These are phyloP conservation scores for Boulengeromyrus knoepffleri DNA, from an alignment of 2,113 vertebrate genomes.

Conservation along the genomic window DNA sequence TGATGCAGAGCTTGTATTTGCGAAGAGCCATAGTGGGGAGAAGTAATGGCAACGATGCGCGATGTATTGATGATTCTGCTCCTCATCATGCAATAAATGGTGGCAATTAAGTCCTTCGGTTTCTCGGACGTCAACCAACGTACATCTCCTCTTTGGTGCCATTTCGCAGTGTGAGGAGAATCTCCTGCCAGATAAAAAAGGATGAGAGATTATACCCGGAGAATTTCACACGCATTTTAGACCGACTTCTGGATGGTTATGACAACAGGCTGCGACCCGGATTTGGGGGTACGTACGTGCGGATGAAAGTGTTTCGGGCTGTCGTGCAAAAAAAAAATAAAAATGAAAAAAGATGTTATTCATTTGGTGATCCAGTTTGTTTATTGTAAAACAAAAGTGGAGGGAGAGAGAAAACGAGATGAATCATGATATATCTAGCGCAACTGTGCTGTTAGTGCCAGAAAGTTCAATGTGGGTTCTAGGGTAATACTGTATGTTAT, in stretches of 20 bases:
- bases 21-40: neutral
- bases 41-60: neutral
- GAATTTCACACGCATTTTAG: slow-evolving; percentile 95
- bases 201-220: slow-evolving; percentile 86
- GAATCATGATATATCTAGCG: neutral
- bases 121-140: neutral
- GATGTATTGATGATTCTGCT: neutral
- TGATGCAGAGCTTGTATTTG: neutral
- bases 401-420: neutral
- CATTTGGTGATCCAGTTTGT: neutral
- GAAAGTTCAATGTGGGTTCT: neutral
- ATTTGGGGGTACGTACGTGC: slow-evolving; percentile 78
- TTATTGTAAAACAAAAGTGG: neutral
- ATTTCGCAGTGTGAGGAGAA: slow-evolving; percentile 68
- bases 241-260: slow-evolving; percentile 93
- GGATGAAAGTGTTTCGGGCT: neutral
- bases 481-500: neutral
- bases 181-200: slow-evolving; percentile 71
- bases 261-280: slow-evolving; percentile 96
- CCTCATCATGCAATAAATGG: neutral
- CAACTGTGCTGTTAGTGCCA: neutral
- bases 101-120: neutral
- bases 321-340: neutral
- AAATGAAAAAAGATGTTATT: neutral
- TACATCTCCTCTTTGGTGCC: neutral